These are phyloP conservation scores for Calvadosia cruxmelitensis DNA, from an alignment of 30 jellyfish, hydroid and myxozoan genomes.

Conservation along the genomic window DNA sequence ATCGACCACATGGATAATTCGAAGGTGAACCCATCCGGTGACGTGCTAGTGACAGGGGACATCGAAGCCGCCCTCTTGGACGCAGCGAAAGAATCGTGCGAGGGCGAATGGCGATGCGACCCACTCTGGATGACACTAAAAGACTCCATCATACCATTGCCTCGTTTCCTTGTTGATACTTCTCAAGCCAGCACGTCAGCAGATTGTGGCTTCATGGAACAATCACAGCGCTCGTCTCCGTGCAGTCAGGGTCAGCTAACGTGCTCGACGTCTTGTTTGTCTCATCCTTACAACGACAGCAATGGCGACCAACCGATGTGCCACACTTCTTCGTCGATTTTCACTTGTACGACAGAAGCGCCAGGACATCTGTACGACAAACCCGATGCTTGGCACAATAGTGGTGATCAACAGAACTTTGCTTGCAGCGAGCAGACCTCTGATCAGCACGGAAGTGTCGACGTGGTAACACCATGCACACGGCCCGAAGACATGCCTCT, in stretches of 20 bases:
- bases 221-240: background rate
- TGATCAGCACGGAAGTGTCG: background rate
- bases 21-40: too few species aligned
- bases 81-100: background rate
- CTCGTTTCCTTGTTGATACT: background rate
- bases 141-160: background rate
- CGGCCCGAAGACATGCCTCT: background rate
- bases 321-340: background rate
- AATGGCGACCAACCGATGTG: background rate
- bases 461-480: background rate
- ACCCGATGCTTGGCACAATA: background rate
- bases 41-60: too few species aligned
- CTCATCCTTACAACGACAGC: background rate
- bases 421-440: background rate
- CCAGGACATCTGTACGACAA: background rate
- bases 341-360: background rate
- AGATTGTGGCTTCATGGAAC: background rate
- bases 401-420: background rate
- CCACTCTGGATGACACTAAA: background rate
- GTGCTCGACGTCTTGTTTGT: background rate
- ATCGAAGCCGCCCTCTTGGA: background rate
- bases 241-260: background rate
- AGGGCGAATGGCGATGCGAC: background rate
- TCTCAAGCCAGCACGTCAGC: background rate
- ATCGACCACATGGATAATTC: too few species aligned